phyloP scores from a whole-genome alignment of 2,888 invertebrate species.

The Xestia rhomboidea region DNA sequence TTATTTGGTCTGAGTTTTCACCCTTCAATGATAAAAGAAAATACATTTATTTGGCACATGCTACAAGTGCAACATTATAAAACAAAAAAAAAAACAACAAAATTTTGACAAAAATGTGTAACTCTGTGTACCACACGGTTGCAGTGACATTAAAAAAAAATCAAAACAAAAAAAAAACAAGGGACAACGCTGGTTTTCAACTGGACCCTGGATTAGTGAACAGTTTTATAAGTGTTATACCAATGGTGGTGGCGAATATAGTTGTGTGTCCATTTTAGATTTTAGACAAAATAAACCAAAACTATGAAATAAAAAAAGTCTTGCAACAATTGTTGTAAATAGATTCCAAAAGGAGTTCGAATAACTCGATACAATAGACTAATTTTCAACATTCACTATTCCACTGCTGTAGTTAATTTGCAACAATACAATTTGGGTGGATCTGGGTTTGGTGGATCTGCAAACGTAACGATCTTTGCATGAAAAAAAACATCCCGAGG shows the following conservation, averaged over 20 bases:
- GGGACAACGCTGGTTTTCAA: neutral
- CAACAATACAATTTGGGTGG: too few relatives aligned
- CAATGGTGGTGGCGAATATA: neutral
- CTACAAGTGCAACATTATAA: neutral
- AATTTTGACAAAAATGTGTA: neutral
- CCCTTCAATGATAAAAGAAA: neutral
- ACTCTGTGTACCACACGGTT: neutral
- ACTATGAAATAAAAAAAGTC: neutral
- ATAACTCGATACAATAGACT: neutral
- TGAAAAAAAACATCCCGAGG: neutral
- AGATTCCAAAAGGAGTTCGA: neutral
- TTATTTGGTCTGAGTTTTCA: too few relatives aligned
- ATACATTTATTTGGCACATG: neutral
- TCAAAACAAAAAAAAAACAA: too few relatives aligned
- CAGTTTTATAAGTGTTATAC: neutral
- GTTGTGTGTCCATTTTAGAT: neutral
- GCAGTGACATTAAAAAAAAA: neutral
- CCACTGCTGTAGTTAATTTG: neutral
- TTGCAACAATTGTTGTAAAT: neutral
- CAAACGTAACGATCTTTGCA: neutral
- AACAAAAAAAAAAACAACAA: neutral
- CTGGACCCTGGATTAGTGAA: neutral
- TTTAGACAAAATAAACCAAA: rapidly evolving
- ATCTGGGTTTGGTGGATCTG: slow-evolving; percentile 7
- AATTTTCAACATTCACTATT: neutral